Evolutionary conservation across 2,113 vertebrate species (phyloP).

Genomic region (Hippotragus niger): DNA sequence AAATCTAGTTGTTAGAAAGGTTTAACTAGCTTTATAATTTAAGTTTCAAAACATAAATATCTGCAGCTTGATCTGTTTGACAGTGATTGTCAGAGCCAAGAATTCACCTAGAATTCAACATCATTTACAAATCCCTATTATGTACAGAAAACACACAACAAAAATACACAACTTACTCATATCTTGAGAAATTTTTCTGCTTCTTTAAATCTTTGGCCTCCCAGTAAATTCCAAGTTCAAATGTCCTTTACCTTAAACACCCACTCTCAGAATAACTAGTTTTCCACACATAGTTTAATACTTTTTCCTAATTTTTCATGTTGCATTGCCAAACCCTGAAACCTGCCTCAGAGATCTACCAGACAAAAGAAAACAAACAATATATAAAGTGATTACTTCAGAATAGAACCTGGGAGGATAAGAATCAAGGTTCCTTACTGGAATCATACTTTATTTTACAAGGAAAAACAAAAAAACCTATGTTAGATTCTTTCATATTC

Average conservation of each 20-base stretch:
- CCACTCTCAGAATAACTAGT: slow-evolving; percentile 48
- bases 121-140: slow-evolving; percentile 72
- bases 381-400: slow-evolving; percentile 23
- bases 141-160: slow-evolving; percentile 74
- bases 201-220: slow-evolving; percentile 84
- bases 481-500: slow-evolving; percentile 30
- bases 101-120: slow-evolving; percentile 79
- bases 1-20: slow-evolving; percentile 73
- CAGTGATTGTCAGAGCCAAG: slow-evolving; percentile 86
- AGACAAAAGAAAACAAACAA: slow-evolving; percentile 23
- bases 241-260: slow-evolving; percentile 55
- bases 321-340: slow-evolving; percentile 44
- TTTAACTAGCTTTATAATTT: slow-evolving; percentile 78
- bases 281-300: slow-evolving; percentile 24
- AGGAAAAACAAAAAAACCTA: slow-evolving; percentile 35
- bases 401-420: slow-evolving; percentile 9
- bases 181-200: slow-evolving; percentile 73
- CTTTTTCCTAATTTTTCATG: slow-evolving; percentile 61
- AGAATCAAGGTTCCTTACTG: slow-evolving; percentile 17
- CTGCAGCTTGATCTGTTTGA: slow-evolving; percentile 82
- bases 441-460: slow-evolving; percentile 18
- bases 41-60: slow-evolving; percentile 82
- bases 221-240: slow-evolving; percentile 71
- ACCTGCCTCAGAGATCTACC: slow-evolving; percentile 1
- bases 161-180: slow-evolving; percentile 73